Evolutionary conservation across 2,113 vertebrate genomes (phyloP).

Genomic region (Calidris pugnax): DNA sequence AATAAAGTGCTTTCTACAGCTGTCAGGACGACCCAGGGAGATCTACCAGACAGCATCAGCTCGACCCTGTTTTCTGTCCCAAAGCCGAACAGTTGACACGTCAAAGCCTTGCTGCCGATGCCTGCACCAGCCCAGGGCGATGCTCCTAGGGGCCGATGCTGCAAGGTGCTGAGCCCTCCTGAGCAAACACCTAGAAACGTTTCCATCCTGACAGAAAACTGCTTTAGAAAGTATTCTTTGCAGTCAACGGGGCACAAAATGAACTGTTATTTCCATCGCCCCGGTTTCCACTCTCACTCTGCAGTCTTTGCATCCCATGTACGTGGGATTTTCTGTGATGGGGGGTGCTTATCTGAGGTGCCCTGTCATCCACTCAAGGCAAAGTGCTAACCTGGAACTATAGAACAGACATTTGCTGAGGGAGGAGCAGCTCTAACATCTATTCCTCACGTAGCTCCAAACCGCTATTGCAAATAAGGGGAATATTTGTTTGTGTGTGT

Average conservation of each 20-base stretch:
- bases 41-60: conserved; percentile 40
- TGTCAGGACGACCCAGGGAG: conserved; percentile 46
- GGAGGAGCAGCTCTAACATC: background rate
- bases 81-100: background rate
- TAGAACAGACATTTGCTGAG: background rate
- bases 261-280: background rate
- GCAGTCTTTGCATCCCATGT: background rate
- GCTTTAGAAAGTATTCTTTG: background rate
- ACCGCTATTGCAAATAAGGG: background rate
- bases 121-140: background rate
- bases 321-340: accelerated
- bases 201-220: background rate
- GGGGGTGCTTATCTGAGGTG: background rate
- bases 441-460: background rate
- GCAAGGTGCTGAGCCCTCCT: background rate
- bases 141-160: background rate
- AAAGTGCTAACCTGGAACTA: background rate
- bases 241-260: background rate
- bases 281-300: background rate
- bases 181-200: background rate
- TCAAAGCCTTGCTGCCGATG: background rate
- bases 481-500: background rate
- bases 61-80: conserved; percentile 43
- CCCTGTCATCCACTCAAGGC: background rate
- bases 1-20: conserved; percentile 50